Evolutionary conservation across 1,140 invertebrate genomes (phyloP).

Genomic region (Globodera rostochiensis): DNA sequence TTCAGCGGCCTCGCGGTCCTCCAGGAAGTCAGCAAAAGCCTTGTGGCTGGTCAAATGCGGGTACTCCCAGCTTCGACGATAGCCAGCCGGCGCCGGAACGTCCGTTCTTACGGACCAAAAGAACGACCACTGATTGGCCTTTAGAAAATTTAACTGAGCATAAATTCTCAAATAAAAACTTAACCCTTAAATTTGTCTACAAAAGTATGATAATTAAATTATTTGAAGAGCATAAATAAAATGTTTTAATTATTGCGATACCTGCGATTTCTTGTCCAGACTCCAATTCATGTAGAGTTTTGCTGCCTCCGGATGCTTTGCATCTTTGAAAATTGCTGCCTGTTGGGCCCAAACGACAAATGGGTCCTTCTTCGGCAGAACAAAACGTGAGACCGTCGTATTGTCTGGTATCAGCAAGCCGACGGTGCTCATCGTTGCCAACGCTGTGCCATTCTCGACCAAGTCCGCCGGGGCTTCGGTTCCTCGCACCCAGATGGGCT

Average conservation of each 20-base stretch:
- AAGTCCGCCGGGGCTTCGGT: not conserved
- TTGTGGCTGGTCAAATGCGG: not conserved
- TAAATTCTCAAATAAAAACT: not conserved
- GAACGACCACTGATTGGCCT: not conserved
- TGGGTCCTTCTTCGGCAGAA: not conserved
- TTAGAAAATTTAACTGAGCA: not conserved
- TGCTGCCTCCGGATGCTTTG: not conserved
- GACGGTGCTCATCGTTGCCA: not conserved
- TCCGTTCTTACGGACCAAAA: not conserved
- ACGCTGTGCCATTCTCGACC: not conserved
- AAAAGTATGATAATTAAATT: too few species aligned
- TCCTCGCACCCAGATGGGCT: not conserved
- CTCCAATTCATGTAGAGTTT: conserved; percentile 2
- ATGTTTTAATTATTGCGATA: not conserved
- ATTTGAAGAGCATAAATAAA: not conserved
- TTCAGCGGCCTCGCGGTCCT: not conserved
- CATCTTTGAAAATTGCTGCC: not conserved
- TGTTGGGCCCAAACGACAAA: conserved; percentile 2
- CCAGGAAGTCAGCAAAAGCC: not conserved
- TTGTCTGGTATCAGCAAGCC: not conserved
- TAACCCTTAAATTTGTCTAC: too few species aligned
- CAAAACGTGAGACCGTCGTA: not conserved
- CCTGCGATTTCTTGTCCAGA: not conserved
- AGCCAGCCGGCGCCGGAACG: not conserved
- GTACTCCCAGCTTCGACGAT: not conserved